Percentiles rank a stretch among this genome's conserved stretches.
Evolutionary conservation across 2,797 vertebrate genomes (phyloP).

Genomic region (Gymnoscopelus braueri): DNA sequence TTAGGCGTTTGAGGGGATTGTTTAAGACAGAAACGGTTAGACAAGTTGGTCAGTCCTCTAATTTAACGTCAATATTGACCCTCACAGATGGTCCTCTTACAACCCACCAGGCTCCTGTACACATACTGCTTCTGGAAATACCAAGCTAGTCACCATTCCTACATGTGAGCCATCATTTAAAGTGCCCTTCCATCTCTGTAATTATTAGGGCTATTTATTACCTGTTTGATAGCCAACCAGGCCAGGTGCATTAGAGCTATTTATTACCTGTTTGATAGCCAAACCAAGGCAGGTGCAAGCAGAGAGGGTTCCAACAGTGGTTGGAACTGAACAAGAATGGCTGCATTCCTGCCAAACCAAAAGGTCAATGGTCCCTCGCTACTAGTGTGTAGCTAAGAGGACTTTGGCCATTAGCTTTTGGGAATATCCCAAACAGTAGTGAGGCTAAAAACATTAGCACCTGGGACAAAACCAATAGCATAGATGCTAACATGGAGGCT

Average conservation of each 20-base stretch:
- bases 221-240: constrained; percentile 21
- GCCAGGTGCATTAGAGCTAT: background rate
- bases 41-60: too few species aligned
- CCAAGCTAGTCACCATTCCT: constrained; percentile 5
- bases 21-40: too few species aligned
- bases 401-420: constrained; percentile 37
- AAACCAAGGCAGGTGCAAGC: background rate
- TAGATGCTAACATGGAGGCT: constrained; percentile 6
- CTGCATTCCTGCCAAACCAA: constrained; percentile 40
- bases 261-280: constrained; percentile 24
- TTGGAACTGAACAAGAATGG: constrained; percentile 32
- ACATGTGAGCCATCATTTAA: constrained; percentile 13
- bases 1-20: too few species aligned
- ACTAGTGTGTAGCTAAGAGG: background rate
- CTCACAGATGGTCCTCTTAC: too few species aligned
- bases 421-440: constrained; percentile 12
- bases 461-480: constrained; percentile 17
- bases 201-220: constrained; percentile 9
- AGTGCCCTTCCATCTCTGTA: background rate
- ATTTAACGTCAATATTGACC: too few species aligned
- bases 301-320: background rate
- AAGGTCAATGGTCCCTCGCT: constrained; percentile 30
- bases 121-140: background rate
- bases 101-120: too few species aligned
- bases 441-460: constrained; percentile 45